These are phyloP conservation scores for Trididemnum clinides DNA, from an alignment of 23 tunicate genomes.

Conservation along the genomic window DNA sequence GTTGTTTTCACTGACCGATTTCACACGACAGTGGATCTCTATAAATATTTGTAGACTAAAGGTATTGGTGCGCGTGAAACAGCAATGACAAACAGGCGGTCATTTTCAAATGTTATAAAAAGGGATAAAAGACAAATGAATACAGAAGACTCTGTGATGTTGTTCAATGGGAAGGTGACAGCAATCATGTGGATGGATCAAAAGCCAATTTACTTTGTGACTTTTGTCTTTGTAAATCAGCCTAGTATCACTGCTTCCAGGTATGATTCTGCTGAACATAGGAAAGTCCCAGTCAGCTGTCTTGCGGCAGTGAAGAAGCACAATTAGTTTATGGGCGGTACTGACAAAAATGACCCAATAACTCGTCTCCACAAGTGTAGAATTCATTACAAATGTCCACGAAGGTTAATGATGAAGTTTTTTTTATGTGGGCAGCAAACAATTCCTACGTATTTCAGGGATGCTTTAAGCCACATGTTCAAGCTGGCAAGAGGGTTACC, in stretches of 20 bases:
- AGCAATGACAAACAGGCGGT: conserved; percentile 9
- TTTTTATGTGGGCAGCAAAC: conserved; percentile 26
- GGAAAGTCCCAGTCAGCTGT: conserved; percentile 30
- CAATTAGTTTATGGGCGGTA: conserved; percentile 25
- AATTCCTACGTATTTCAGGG: conserved; percentile 11
- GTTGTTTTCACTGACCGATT: conserved; percentile 1
- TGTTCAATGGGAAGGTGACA: conserved; percentile 11
- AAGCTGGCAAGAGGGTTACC: conserved; percentile 9
- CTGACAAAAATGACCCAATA: conserved; percentile 15
- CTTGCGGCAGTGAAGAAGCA: conserved; percentile 6
- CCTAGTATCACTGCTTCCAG: conserved; percentile 10
- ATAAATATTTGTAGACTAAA: background rate
- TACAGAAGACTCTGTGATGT: conserved; percentile 9
- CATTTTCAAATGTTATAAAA: background rate
- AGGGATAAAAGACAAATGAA: background rate
- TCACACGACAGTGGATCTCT: conserved; percentile 9
- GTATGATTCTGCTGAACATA: conserved; percentile 13
- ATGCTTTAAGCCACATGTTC: background rate
- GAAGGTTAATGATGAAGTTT: conserved; percentile 25
- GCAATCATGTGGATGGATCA: background rate
- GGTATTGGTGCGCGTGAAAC: background rate
- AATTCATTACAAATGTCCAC: background rate
- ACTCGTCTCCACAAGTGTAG: conserved; percentile 16
- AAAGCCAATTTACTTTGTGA: background rate
- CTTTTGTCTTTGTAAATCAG: conserved; percentile 16